These are phyloP conservation scores for Lepidurus apus DNA, from an alignment of 1,140 invertebrate species.

Conservation along the genomic window DNA sequence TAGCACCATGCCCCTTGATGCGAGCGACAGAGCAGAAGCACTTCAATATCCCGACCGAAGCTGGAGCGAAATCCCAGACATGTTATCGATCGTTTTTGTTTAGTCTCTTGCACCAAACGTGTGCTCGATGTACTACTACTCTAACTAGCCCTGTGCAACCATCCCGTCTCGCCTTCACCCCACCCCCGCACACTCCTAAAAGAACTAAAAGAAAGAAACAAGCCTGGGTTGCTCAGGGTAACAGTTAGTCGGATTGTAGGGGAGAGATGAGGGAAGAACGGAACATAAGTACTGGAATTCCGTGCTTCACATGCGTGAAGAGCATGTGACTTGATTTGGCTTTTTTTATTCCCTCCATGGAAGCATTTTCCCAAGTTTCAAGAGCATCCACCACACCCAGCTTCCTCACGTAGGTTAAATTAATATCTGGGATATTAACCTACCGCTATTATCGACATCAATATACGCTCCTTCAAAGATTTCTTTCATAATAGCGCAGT, in stretches of 20 bases:
- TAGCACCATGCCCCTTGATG: neutral
- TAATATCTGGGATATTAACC: neutral
- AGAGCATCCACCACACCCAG: neutral
- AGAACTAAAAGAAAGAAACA: too few species aligned
- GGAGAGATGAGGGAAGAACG: neutral
- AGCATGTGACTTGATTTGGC: slow-evolving; percentile 2
- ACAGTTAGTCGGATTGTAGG: neutral
- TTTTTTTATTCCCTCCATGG: neutral
- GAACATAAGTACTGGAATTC: neutral
- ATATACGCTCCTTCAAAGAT: too few species aligned
- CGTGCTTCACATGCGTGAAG: neutral
- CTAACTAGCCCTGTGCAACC: neutral
- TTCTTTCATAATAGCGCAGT: too few species aligned
- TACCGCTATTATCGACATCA: neutral
- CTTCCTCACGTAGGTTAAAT: neutral
- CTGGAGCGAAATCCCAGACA: slow-evolving; percentile 8
- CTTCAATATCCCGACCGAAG: neutral
- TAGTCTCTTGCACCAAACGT: neutral
- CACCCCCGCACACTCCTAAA: neutral
- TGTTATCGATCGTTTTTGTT: slow-evolving; percentile 19
- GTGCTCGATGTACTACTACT: neutral
- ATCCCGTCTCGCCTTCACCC: neutral
- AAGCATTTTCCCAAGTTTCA: neutral
- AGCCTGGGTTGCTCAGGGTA: neutral
- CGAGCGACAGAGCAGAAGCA: neutral